Evolutionary conservation across 2,797 vertebrate genomes (phyloP).

Genomic region (Squalus acanthias): DNA sequence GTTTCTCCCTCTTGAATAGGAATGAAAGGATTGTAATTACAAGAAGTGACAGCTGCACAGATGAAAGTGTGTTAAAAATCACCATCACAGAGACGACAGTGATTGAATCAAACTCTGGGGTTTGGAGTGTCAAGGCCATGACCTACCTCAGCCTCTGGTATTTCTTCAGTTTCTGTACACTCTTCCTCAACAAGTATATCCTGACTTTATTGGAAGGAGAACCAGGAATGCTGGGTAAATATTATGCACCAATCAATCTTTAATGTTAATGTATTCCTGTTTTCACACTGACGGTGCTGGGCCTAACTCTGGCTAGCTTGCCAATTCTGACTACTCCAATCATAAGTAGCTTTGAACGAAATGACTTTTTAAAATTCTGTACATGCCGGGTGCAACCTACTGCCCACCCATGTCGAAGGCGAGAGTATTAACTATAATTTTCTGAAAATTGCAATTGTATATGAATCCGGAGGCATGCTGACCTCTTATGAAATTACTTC

Average conservation of each 20-base stretch:
- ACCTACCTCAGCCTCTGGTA: slow-evolving; percentile 82
- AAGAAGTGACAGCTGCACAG: slow-evolving; percentile 67
- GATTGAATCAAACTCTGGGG: slow-evolving; percentile 80
- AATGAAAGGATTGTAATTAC: slow-evolving; percentile 69
- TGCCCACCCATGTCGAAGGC: not conserved
- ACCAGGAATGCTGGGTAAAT: slow-evolving; percentile 85
- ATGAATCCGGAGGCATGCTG: not conserved
- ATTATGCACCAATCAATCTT: not conserved
- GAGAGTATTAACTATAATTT: not conserved
- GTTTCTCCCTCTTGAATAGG: slow-evolving; percentile 59
- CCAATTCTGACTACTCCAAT: not conserved
- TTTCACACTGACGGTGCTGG: not conserved
- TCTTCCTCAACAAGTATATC: slow-evolving; percentile 97
- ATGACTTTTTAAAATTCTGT: not conserved
- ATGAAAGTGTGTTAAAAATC: slow-evolving; percentile 80
- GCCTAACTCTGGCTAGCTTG: not conserved
- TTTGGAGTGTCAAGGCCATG: slow-evolving; percentile 76
- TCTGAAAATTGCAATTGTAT: too few species aligned
- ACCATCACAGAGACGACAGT: slow-evolving; percentile 88
- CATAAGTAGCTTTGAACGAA: not conserved
- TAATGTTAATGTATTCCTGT: not conserved
- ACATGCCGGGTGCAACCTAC: not conserved
- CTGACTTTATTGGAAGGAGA: slow-evolving; percentile 86
- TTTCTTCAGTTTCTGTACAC: slow-evolving; percentile 95
- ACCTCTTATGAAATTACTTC: not conserved